Evolutionary conservation across 2,797 vertebrate genomes (phyloP).

Genomic region (Falco berigora): DNA sequence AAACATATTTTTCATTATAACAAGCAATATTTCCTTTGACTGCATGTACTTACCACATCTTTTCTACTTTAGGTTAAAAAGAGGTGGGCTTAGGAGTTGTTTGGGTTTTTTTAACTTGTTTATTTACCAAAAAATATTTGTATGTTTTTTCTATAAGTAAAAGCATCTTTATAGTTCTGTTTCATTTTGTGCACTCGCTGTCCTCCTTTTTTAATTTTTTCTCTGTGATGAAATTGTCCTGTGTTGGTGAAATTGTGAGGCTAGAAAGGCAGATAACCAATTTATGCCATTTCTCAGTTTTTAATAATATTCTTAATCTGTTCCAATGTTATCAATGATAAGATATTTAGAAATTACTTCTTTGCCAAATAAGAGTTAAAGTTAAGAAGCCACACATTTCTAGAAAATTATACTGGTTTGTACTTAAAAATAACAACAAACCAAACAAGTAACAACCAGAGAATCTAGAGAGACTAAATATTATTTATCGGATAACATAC

Average conservation of each 20-base stretch:
- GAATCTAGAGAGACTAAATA: not conserved
- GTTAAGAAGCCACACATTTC: not conserved
- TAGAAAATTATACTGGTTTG: not conserved
- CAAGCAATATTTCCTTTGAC: not conserved
- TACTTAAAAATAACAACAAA: not conserved
- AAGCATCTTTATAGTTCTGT: not conserved
- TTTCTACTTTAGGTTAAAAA: not conserved
- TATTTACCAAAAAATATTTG: not conserved
- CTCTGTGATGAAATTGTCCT: not conserved
- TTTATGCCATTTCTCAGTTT: slow-evolving; percentile 35
- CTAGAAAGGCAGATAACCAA: not conserved
- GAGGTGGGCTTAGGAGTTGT: not conserved
- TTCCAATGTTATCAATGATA: not conserved
- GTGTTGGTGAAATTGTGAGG: not conserved
- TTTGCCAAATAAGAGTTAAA: not conserved
- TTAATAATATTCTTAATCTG: slow-evolving; percentile 10
- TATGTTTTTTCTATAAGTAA: not conserved
- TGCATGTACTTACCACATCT: not conserved
- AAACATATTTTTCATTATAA: not conserved
- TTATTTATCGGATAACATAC: not conserved
- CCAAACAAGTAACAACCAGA: not conserved
- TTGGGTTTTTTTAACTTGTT: not conserved
- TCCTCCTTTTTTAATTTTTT: not conserved
- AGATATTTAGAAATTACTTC: not conserved
- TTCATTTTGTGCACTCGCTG: not conserved